Evolutionary conservation across 2,888 invertebrate species (phyloP), one percentile per base, ranked within the genome.

Genomic region (Nematopogon swammerdamellus): DNA sequence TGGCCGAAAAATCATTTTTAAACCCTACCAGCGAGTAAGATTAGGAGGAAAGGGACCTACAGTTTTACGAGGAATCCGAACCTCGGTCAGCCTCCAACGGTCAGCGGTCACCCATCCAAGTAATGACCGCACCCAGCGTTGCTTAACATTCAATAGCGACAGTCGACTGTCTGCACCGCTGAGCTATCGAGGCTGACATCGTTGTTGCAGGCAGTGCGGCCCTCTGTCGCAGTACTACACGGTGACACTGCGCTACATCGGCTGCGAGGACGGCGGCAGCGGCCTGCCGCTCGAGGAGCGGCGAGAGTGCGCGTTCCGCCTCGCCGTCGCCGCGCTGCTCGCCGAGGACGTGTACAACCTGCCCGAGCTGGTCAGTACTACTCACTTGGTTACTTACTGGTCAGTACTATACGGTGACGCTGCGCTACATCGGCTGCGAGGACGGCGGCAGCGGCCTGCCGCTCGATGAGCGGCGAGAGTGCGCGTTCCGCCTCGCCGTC

Each of bases 281-380:
- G 55, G 42, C 0, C 61, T 77, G 36, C 62, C 63, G 19, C 51
- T 51, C 0, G 51, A 53, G 0, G 72, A 73, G 59, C 59, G 76
- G 0, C 60, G 69, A 3, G 65, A 65, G 11, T 58, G 57, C 59
- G 98, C 98, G 0, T 92, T 95, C 64, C 88, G 95, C 58, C 82
- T 99, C 3, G 94, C 96, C 0, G 74, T 99, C 6, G 98, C 99
- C 1, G 98, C 97, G 0, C 83, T 99, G 19, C 79, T 98, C 1
- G 98, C 97, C 1, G 92, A 95, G 60, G 92, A 91, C 18, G 93
- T 99, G 18, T 99, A 97, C 68, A 99, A 99, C 68, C 87, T 99
- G 58, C 98, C 97, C 0, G 99, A 99, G 70, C 79, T 99, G 70
- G 89, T 90, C 59, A 69, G 68, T 58, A n/a, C n/a, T n/a, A n/a